Percentiles rank a stretch among this genome's conserved stretches.
Evolutionary conservation across 37 sponge, comb jelly and placozoan species (phyloP).

Genomic region (Spongilla lacustris): DNA sequence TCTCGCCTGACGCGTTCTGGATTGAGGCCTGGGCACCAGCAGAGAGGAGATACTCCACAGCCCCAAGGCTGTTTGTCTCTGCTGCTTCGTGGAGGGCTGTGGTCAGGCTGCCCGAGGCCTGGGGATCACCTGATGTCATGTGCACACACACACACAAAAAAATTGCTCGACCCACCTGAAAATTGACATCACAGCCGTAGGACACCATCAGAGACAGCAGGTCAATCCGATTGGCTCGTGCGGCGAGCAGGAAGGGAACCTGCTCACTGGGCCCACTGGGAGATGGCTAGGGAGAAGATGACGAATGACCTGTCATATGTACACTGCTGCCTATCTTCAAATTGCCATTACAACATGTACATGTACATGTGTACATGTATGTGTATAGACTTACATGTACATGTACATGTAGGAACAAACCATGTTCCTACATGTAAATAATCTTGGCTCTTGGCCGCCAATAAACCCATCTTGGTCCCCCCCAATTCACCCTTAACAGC

Average conservation of each 20-base stretch:
- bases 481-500: background rate
- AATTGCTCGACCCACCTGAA: slow-evolving; percentile 24
- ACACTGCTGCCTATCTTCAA: no score
- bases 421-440: no score
- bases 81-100: slow-evolving; percentile 79
- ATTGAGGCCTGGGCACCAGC: slow-evolving; percentile 24
- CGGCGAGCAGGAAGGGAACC: slow-evolving; percentile 64
- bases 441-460: no score
- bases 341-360: no score
- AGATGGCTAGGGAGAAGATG: slow-evolving; percentile 20
- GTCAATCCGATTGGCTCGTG: slow-evolving; percentile 41
- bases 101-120: slow-evolving; percentile 50
- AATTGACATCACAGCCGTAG: slow-evolving; percentile 50
- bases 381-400: no score
- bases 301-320: background rate
- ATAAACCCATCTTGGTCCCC: no score
- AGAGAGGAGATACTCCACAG: slow-evolving; percentile 39
- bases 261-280: slow-evolving; percentile 39
- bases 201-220: slow-evolving; percentile 61
- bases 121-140: background rate
- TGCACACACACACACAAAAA: slow-evolving; percentile 23
- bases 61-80: slow-evolving; percentile 14
- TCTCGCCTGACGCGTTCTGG: slow-evolving; percentile 56
- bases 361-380: no score
- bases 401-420: no score